A percentile compares a stretch with the other conserved stretches of the same genome.
Conservation (phyloP, 2,797 vertebrate genomes). For the Diceros bicornis region DNA sequence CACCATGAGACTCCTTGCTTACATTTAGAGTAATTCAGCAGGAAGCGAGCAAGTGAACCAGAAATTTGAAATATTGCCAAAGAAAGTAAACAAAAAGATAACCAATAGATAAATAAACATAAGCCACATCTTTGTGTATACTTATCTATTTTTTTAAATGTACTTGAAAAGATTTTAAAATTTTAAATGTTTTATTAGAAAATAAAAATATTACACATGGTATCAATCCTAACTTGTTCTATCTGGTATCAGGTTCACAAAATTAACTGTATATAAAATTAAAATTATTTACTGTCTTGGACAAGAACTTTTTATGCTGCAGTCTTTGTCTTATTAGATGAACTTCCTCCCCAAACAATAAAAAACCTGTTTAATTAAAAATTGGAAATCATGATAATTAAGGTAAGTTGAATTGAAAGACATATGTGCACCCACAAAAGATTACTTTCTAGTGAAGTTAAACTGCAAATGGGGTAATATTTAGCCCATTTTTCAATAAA, state of each 20-base stretch:
- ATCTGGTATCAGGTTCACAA: neutral
- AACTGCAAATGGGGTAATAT: neutral
- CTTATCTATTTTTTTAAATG: neutral
- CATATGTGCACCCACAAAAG: neutral
- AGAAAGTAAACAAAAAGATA: constrained; percentile 45
- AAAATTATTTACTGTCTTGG: neutral
- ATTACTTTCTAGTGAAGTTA: neutral
- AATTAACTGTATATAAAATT: neutral
- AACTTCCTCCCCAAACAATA: neutral
- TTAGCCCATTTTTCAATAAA: neutral
- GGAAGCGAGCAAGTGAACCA: neutral
- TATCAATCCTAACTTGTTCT: neutral
- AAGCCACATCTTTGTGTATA: neutral
- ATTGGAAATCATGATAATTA: neutral
- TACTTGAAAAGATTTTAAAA: neutral
- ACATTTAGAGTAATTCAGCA: neutral
- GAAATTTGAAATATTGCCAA: constrained; percentile 27
- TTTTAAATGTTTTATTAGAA: constrained; percentile 10
- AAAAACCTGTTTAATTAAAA: neutral
- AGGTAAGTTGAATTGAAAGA: neutral
- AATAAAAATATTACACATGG: neutral
- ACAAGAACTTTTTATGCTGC: neutral
- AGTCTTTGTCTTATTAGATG: neutral
- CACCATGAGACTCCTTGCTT: neutral
- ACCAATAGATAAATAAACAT: neutral